Evolutionary conservation across 2,888 invertebrate species (phyloP).

Genomic region (Tiliacea citrago): DNA sequence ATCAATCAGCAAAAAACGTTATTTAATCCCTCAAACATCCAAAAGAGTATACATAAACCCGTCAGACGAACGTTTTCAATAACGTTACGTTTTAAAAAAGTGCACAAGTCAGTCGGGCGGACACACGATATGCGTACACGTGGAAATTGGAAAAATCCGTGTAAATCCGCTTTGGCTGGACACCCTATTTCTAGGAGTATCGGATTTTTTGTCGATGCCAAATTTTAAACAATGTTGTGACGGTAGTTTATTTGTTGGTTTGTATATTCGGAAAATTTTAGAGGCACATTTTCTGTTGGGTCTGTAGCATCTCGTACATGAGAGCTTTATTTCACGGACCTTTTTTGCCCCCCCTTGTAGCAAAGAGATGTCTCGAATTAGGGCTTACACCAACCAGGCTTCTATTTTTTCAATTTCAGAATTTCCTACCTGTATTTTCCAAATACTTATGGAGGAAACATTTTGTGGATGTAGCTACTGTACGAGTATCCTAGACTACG

Average conservation of each 20-base stretch:
- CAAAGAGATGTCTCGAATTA: too few species aligned
- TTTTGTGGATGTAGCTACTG: too few species aligned
- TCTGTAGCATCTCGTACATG: not conserved
- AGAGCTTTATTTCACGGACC: too few species aligned
- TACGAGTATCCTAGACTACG: too few species aligned
- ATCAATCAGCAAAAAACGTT: constrained; percentile 6
- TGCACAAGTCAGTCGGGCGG: constrained; percentile 77
- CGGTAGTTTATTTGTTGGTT: constrained; percentile 14
- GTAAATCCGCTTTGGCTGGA: constrained; percentile 67
- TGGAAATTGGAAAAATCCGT: constrained; percentile 87
- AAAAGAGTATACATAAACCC: constrained; percentile 54
- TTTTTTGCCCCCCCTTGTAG: too few species aligned
- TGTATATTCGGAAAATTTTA: not conserved
- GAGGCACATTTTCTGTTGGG: not conserved
- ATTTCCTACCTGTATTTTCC: too few species aligned
- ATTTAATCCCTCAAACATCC: constrained; percentile 46
- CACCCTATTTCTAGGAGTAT: constrained; percentile 59
- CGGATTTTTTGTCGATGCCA: constrained; percentile 27
- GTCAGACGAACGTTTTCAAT: constrained; percentile 71
- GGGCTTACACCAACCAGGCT: too few species aligned
- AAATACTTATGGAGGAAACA: too few species aligned
- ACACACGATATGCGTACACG: constrained; percentile 77
- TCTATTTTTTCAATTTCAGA: too few species aligned
- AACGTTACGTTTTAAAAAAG: constrained; percentile 67
- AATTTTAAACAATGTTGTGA: constrained; percentile 29